A percentile compares a stretch with the other conserved stretches of the same genome.
phyloP scores from a whole-genome alignment of 2,797 vertebrate genomes.

The Enteromius unitaeniatus region DNA sequence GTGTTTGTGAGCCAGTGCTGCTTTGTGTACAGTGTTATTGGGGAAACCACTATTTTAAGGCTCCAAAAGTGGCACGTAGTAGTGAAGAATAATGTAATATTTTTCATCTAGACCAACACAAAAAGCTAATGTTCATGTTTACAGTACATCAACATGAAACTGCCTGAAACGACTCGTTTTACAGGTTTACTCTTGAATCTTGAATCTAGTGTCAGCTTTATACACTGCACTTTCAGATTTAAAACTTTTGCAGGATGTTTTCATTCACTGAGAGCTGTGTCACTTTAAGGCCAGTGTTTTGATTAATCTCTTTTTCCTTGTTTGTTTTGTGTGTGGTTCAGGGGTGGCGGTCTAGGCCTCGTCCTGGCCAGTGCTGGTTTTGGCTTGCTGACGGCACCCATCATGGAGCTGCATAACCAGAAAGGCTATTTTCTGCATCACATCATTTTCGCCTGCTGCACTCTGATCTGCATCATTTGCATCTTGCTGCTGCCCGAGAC shows the following conservation, averaged over 20 bases:
- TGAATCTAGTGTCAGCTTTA: too few relatives aligned
- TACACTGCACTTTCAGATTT: background rate
- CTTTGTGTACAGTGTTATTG: background rate
- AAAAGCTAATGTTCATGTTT: too few relatives aligned
- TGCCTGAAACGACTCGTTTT: background rate
- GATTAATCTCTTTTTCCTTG: background rate
- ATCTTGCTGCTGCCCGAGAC: conserved; percentile 95
- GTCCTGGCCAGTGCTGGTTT: conserved; percentile 95
- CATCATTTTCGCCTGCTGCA: conserved; percentile 97
- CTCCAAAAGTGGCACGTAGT: too few relatives aligned
- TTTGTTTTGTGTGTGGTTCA: conserved; percentile 57
- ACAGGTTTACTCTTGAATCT: too few relatives aligned
- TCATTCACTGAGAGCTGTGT: background rate
- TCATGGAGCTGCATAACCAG: conserved; percentile 98
- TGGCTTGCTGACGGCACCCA: conserved; percentile 93
- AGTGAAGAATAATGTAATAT: background rate
- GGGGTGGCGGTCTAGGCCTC: conserved; percentile 91
- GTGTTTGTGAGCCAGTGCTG: background rate
- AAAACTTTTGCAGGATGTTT: background rate
- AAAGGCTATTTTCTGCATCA: conserved; percentile 98
- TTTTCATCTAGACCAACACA: background rate
- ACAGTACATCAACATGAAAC: too few relatives aligned
- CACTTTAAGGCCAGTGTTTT: background rate
- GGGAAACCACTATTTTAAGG: background rate
- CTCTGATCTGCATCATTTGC: conserved; percentile 98